Conservation (phyloP, 2,113 vertebrate genomes). For the Pangasianodon gigas region DNA sequence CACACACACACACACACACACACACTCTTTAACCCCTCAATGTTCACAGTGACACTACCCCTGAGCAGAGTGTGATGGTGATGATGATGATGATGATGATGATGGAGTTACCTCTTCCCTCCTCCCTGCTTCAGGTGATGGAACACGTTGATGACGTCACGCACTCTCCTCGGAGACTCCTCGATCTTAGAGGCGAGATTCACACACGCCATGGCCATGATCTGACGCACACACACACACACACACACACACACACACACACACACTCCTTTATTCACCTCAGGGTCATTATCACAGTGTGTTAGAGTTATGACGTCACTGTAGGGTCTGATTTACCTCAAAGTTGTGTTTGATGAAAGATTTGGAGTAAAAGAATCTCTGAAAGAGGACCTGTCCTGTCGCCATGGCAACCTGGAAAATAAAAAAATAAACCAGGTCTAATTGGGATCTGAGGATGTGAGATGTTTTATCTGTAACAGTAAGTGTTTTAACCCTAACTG, state of each 20-base stretch:
- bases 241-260: constrained; percentile 7
- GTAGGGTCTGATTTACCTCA: background rate
- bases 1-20: background rate
- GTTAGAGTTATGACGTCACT: background rate
- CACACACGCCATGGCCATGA: background rate
- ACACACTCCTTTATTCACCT: background rate
- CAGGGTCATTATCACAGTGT: too few relatives aligned
- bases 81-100: background rate
- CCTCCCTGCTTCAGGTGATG: constrained; percentile 13
- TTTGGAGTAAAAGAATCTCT: constrained; percentile 17
- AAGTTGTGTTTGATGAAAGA: constrained; percentile 13
- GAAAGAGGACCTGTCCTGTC: constrained; percentile 6
- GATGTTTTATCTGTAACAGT: background rate
- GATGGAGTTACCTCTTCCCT: background rate
- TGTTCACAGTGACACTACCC: background rate
- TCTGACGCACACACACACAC: constrained; percentile 15
- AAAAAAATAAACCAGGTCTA: background rate
- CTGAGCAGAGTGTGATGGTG: background rate
- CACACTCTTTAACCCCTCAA: background rate
- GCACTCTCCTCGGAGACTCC: constrained; percentile 1
- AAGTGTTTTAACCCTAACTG: background rate
- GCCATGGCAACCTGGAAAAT: constrained; percentile 14
- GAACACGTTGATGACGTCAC: constrained; percentile 11
- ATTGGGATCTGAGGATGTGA: background rate
- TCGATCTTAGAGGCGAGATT: constrained; percentile 3